Evolutionary conservation across 2,888 invertebrate species (phyloP), one percentile per base, ranked within the genome.

Genomic region (Amiota communis): DNA sequence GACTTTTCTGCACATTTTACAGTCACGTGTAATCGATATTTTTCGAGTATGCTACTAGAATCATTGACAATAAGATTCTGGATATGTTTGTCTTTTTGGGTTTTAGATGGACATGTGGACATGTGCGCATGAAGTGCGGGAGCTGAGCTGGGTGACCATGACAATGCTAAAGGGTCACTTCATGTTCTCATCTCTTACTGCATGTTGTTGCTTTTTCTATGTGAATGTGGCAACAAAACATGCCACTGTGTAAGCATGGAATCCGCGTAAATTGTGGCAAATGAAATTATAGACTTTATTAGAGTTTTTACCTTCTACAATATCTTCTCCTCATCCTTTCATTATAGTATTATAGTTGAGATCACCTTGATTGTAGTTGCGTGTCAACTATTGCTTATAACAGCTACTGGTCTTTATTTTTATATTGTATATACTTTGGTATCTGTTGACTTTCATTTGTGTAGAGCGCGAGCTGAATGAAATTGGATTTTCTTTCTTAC

Each of bases 21-120:
- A 77, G 82, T 85, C 82, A 78, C 85, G 84, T 84, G 85, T 85
- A 83, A 83, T 83, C 85, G 83, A 85, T 83, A 83, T 82, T 82
- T 83, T 85, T 84, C 84, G 85, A 83, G 81, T 79, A 81, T 64
- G 68, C 17, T 74, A 36, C 17, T 74, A 36, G 36, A 36, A 36
- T 74, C 72, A 78, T 77, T 77, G 73, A 76, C 77, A 76, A 79
- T 72, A 64, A 69, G 13, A 53, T 53, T n/a, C 8, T 53, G 13
- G 12, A n/a, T 53, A n/a, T 53, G 53, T 53, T 53, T 53, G 53
- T 53, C 13, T 53, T 53, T n/a, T 12, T 53, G 53, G 12, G 53
- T 53, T 36, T 36, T 36, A 36, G 36, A 36, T 36, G 36, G 36
- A 36, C 36, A 36, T 36, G 36, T 4, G 6, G 23, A 23, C 1